These are phyloP conservation scores for Hydrocynus forskahlii DNA, from an alignment of 2,797 vertebrate genomes.

Conservation along the genomic window DNA sequence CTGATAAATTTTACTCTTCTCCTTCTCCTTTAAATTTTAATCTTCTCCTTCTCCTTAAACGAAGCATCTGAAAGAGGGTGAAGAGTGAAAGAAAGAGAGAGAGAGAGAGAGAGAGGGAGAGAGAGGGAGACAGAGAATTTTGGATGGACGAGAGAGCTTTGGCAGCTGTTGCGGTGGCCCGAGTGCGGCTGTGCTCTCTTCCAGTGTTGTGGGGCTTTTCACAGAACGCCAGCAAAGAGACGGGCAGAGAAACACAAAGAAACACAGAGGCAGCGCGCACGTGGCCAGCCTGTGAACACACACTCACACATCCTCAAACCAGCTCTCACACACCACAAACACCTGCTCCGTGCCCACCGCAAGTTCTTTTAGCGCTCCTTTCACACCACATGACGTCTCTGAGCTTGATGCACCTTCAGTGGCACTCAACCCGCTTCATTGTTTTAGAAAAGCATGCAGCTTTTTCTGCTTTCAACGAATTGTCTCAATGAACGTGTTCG, in stretches of 20 bases:
- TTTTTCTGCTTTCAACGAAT: background rate
- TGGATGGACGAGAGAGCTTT: background rate
- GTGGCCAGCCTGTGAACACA: slow-evolving; percentile 8
- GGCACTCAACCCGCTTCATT: background rate
- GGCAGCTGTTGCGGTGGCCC: background rate
- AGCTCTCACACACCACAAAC: slow-evolving; percentile 24
- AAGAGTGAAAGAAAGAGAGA: background rate
- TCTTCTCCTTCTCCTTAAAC: background rate
- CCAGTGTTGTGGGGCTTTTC: slow-evolving; percentile 21
- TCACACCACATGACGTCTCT: background rate
- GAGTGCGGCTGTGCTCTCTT: background rate
- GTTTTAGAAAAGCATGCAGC: background rate
- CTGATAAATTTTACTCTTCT: too few relatives aligned
- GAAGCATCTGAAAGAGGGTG: background rate
- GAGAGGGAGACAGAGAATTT: too few relatives aligned
- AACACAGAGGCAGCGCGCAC: background rate
- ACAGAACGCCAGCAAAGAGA: slow-evolving; percentile 38
- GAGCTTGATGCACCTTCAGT: background rate
- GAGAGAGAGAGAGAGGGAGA: too few relatives aligned
- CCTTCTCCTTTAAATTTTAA: background rate
- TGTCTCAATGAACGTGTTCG: background rate
- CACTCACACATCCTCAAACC: slow-evolving; percentile 2
- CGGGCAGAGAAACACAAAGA: slow-evolving; percentile 11
- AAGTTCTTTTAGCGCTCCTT: background rate
- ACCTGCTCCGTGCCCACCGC: slow-evolving; percentile 1